Evolutionary conservation across 2,113 vertebrate species (phyloP), one percentile per base, ranked within the genome.

Genomic region (Nematolebias whitei): DNA sequence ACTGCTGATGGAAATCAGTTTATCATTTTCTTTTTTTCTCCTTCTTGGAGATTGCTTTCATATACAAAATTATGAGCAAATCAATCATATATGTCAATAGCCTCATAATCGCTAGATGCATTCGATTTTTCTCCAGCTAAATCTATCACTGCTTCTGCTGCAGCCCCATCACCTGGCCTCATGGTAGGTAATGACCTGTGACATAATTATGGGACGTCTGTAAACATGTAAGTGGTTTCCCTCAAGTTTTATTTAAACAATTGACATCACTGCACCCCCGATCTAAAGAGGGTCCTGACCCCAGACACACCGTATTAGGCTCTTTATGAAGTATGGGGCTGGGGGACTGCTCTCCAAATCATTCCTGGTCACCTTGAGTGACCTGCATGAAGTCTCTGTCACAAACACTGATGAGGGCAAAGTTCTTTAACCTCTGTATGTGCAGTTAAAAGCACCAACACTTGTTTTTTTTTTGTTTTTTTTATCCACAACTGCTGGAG

Each of bases 161-260:
- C 15, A 68, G 74, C 58, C 69, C 78, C 41, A 80, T 85, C 79
- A 85, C 82, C 81, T 81, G 78, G 75, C 79, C 74, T 72, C 60
- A 52, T 19, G 54, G 68, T 24, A 83, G 82, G 86, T 90, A 91
- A 92, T 88, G 89, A 83, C 86, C 90, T 89, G 88, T 90, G 85
- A 90, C 88, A 87, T 87, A 80, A 90, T 90, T 87, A 90, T 79
- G 79, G 89, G 84, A 85, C 71, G 85, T 84, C 85, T 80, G 89
- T 89, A 88, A 90, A 91, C 87, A 85, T 80, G 84, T 88, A 86
- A 90, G 89, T 89, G 87, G 82, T 84, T 83, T 84, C 86, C 71
- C 88, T 90, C 87, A 91, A 90, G 87, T 91, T 89, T 90, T 91
- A 92, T 91, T 91, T 89, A 89, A 91, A 89, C 90, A 91, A 91